phyloP scores from a whole-genome alignment of 1,140 invertebrate species.

The Ephestia elutella region DNA sequence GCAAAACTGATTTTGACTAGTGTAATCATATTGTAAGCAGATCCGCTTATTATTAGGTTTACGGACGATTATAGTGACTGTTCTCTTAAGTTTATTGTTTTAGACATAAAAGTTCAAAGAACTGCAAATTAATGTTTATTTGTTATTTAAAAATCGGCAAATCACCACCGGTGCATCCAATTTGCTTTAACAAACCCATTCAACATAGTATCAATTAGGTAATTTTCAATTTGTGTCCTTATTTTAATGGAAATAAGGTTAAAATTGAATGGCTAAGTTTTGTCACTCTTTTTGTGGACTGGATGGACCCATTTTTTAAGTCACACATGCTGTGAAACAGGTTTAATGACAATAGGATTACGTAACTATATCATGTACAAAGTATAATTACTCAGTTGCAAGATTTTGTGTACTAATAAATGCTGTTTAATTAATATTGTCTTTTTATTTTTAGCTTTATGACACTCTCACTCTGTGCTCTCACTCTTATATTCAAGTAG shows the following conservation, averaged over 20 bases:
- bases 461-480: too few species aligned
- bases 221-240: background rate
- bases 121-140: background rate
- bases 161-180: constrained; percentile 25
- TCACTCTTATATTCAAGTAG: too few species aligned
- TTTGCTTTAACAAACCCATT: background rate
- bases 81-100: background rate
- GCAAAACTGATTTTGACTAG: too few species aligned
- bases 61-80: background rate
- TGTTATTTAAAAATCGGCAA: constrained; percentile 34
- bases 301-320: constrained; percentile 8
- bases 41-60: background rate
- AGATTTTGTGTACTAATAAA: constrained; percentile 38
- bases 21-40: background rate
- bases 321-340: constrained; percentile 5
- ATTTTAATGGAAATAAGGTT: background rate
- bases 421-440: constrained; percentile 21
- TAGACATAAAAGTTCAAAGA: background rate
- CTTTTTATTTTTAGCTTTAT: constrained; percentile 19
- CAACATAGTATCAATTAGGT: background rate
- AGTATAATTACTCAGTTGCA: constrained; percentile 35
- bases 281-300: background rate
- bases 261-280: background rate
- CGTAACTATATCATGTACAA: constrained; percentile 48
- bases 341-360: constrained; percentile 47